A percentile compares a stretch with the other conserved stretches of the same genome.
Evolutionary conservation across 2,888 invertebrate species (phyloP).

Genomic region (Meteorus cinctellus): DNA sequence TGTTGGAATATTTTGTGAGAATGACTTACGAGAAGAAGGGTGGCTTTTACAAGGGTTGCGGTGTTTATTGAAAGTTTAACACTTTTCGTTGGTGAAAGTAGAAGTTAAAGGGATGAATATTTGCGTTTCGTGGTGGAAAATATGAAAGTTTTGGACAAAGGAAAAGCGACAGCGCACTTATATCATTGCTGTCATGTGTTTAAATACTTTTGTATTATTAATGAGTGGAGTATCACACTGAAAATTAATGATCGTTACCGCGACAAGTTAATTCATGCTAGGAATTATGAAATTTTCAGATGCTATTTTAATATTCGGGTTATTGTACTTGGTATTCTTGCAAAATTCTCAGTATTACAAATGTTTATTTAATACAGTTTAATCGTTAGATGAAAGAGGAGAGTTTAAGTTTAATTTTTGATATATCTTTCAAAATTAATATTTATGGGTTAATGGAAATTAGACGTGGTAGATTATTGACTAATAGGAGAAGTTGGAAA

Average conservation of each 20-base stretch:
- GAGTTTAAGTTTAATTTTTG: too few relatives aligned
- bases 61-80: constrained; percentile 61
- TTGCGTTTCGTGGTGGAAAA: constrained; percentile 39
- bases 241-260: constrained; percentile 11
- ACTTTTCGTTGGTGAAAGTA: constrained; percentile 42
- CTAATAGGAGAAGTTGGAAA: too few relatives aligned
- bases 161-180: constrained; percentile 46
- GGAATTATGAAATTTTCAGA: neutral
- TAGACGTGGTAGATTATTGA: too few relatives aligned
- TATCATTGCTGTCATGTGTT: constrained; percentile 50
- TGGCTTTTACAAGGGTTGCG: constrained; percentile 31
- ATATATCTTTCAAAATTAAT: too few relatives aligned
- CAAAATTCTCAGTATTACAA: too few relatives aligned
- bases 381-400: too few relatives aligned
- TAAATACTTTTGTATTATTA: constrained; percentile 61
- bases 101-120: constrained; percentile 53
- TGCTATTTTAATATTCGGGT: too few relatives aligned
- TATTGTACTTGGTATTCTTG: too few relatives aligned
- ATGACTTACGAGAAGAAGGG: constrained; percentile 47
- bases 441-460: too few relatives aligned
- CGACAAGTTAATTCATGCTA: neutral
- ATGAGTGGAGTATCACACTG: constrained; percentile 53
- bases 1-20: constrained; percentile 33
- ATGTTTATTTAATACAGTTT: too few relatives aligned
- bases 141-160: constrained; percentile 62